phyloP scores from a whole-genome alignment of 2,888 invertebrate genomes.

The Epinotia brunnichana region DNA sequence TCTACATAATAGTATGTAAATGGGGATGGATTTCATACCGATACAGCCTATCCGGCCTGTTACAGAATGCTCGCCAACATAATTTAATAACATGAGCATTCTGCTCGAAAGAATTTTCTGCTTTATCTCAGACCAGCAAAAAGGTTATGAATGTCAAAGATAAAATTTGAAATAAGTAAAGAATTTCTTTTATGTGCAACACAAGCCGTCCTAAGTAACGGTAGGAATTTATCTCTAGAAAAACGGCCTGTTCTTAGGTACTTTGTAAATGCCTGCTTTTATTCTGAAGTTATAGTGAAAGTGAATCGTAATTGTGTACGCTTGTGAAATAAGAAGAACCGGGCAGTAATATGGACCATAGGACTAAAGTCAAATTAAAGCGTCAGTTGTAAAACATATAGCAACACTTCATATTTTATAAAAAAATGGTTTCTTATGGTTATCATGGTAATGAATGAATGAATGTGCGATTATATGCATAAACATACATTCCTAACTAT shows the following conservation, averaged over 20 bases:
- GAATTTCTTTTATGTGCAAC: conserved; percentile 17
- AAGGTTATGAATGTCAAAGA: conserved; percentile 40
- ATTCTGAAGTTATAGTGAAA: not conserved
- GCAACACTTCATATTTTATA: not conserved
- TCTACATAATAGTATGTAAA: conserved; percentile 38
- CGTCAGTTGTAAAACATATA: conserved; percentile 7
- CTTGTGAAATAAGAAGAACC: too few species aligned
- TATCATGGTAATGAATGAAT: too few species aligned
- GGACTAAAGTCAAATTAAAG: too few species aligned
- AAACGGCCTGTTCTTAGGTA: not conserved
- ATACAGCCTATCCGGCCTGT: conserved; percentile 29
- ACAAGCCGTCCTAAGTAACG: not conserved
- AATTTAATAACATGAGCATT: conserved; percentile 40
- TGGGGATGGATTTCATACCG: conserved; percentile 27
- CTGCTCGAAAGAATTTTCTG: conserved; percentile 30
- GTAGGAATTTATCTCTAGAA: not conserved
- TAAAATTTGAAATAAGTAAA: conserved; percentile 25
- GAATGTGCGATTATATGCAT: too few species aligned
- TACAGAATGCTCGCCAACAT: conserved; percentile 29
- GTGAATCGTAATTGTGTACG: not conserved
- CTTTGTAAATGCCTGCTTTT: too few species aligned
- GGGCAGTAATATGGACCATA: too few species aligned
- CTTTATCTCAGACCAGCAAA: conserved; percentile 25
- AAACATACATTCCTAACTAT: too few species aligned
- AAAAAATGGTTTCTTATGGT: too few species aligned